A percentile compares a stretch with the other conserved stretches of the same genome.
phyloP scores from a whole-genome alignment of 2,113 vertebrate species.

The Oncorhynchus mykiss region DNA sequence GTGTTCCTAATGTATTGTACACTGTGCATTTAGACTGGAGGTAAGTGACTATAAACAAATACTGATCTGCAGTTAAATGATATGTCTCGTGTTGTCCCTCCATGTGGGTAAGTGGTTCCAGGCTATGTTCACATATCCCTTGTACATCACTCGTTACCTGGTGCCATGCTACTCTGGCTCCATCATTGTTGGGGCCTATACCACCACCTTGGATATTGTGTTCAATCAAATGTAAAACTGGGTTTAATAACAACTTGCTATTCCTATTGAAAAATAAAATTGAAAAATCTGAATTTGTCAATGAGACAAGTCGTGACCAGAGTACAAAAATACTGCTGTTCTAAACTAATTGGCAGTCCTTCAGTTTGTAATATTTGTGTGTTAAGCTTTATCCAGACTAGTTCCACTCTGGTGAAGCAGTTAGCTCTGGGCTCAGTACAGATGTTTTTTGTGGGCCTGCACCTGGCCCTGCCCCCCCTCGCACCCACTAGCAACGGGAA shows the following conservation, averaged over 20 bases:
- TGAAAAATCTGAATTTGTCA: too few relatives aligned
- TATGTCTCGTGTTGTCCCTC: background rate
- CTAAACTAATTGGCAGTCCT: too few relatives aligned
- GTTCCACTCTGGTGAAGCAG: slow-evolving; percentile 90
- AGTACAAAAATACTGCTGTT: too few relatives aligned
- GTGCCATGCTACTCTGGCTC: slow-evolving; percentile 96
- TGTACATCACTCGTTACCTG: slow-evolving; percentile 91
- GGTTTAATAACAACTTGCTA: background rate
- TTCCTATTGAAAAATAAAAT: too few relatives aligned
- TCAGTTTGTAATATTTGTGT: background rate
- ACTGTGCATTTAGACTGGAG: too few relatives aligned
- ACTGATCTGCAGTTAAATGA: too few relatives aligned
- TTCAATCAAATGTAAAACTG: slow-evolving; percentile 93
- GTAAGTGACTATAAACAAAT: too few relatives aligned
- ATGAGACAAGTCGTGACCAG: too few relatives aligned
- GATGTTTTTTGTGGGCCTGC: slow-evolving; percentile 84
- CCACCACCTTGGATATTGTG: slow-evolving; percentile 55
- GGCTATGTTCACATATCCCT: slow-evolving; percentile 88
- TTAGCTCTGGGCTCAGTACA: slow-evolving; percentile 91
- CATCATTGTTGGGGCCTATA: slow-evolving; percentile 84
- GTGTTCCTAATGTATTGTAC: too few relatives aligned
- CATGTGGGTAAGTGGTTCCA: slow-evolving; percentile 93
- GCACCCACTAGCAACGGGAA: too few relatives aligned
- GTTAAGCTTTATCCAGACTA: slow-evolving; percentile 86
- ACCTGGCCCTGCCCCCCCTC: slow-evolving; percentile 82